Evolutionary conservation across 1,140 invertebrate species (phyloP), one percentile per base, ranked within the genome.

Genomic region (Agraylea sexmaculata): DNA sequence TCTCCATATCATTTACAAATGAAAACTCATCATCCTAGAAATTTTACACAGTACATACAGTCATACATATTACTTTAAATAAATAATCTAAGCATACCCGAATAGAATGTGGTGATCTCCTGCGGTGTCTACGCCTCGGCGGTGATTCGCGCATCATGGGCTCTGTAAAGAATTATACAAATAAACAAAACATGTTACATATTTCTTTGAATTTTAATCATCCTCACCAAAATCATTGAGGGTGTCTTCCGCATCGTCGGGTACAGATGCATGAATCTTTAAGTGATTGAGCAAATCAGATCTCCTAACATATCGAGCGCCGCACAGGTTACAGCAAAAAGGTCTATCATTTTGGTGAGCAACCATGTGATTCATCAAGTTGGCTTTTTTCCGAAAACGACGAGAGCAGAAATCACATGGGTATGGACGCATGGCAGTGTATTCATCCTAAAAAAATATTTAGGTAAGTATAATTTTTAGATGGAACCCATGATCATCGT

Each of bases 331-430:
- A 52, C 83, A 85, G 2, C 75, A 73, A 54, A 83, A 78, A 1
- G 80, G 79, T 3, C 80, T 60, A 55, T 86, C 81, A 19, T 77
- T 82, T 54, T 86, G 81, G 63, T 87, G 83, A 0, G 81, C 75
- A 1, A 85, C 72, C 80, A 87, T 86, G 51, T 87, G 83, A 55
- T 81, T 83, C 74, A 84, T 83, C 1, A 86, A 62, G 41, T 80
- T 83, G 10, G 77, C 77, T 54, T 87, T 87, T 53, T 86, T 86
- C 4, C 80, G 71, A 53, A 87, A 87, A 31, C 83, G 69, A 6
- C 82, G 69, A 31, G 79, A 84, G 52, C 84, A 87, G 55, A 86
- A 85, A 53, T 88, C 83, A 52, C 84, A 88, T 0, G 83, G 83
- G 66, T 82, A 85, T 0, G 83, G 83, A n/a, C 82, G 70, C 45